Conservation (phyloP, 1,140 invertebrate species). For the Trigoniulus corallinus region DNA sequence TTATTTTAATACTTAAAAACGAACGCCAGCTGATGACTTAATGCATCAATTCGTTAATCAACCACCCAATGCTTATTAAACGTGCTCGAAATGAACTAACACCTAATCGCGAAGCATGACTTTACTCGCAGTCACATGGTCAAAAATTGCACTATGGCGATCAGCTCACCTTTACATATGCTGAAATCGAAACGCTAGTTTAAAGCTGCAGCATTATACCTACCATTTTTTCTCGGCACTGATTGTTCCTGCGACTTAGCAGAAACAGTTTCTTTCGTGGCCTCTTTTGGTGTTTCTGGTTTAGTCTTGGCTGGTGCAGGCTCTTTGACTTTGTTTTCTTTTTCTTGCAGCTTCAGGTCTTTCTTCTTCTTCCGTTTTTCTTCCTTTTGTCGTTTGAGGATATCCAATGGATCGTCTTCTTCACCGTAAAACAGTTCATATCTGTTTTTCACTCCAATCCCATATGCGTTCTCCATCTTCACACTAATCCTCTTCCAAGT, state of each 20-base stretch:
- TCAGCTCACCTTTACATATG: background rate
- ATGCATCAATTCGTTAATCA: too few relatives aligned
- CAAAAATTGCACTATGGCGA: background rate
- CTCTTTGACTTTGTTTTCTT: conserved; percentile 62
- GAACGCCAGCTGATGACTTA: too few relatives aligned
- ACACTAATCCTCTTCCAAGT: conserved; percentile 21
- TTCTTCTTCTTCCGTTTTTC: conserved; percentile 32
- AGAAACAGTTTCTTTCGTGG: conserved; percentile 5
- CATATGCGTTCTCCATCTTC: conserved; percentile 78
- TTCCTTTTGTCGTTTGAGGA: conserved; percentile 56
- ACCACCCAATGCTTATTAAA: too few relatives aligned
- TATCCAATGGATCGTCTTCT: conserved; percentile 71
- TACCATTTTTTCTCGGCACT: conserved; percentile 30
- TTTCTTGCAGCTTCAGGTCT: conserved; percentile 29
- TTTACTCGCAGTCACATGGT: background rate
- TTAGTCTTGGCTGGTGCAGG: conserved; percentile 26
- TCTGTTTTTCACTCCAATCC: conserved; percentile 77
- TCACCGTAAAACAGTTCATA: conserved; percentile 76
- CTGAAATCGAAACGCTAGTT: background rate
- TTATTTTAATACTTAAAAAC: too few relatives aligned
- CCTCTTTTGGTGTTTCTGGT: conserved; percentile 33
- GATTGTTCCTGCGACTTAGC: conserved; percentile 21
- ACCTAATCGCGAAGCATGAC: too few relatives aligned
- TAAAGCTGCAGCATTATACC: background rate
- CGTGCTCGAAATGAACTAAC: too few relatives aligned